Percentiles rank a stretch among this genome's conserved stretches.
Evolutionary conservation across 35 echinoderm and acorn worm genomes (phyloP).

Genomic region (Anneissia japonica): DNA sequence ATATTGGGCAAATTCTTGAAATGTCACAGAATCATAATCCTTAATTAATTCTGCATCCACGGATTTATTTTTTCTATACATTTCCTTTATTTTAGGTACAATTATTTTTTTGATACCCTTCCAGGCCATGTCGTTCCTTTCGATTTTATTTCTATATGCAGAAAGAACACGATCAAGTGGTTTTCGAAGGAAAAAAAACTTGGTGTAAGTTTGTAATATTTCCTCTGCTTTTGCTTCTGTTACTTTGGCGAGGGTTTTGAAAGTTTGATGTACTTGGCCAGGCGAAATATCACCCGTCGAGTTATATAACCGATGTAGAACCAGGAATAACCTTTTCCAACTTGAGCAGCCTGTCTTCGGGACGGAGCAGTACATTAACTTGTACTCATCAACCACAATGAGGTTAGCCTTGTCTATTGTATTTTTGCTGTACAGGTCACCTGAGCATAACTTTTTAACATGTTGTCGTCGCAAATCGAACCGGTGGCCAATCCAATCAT

Average conservation of each 20-base stretch:
- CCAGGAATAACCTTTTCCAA: constrained; percentile 39
- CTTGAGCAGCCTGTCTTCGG: constrained; percentile 38
- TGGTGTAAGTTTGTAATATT: not conserved
- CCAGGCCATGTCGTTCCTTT: not conserved
- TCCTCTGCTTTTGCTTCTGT: not conserved
- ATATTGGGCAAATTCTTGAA: constrained; percentile 17
- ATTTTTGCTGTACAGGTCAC: not conserved
- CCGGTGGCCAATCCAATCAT: not conserved
- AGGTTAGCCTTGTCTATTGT: not conserved
- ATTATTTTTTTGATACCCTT: not conserved
- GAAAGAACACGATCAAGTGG: not conserved
- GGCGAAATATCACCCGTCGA: not conserved
- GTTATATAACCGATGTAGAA: constrained; percentile 7
- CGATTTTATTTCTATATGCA: not conserved
- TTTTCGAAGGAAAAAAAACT: not conserved
- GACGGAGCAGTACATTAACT: constrained; percentile 39
- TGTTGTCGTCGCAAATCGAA: not conserved
- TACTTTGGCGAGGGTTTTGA: not conserved
- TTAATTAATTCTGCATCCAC: not conserved
- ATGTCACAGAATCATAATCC: not conserved
- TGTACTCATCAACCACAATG: constrained; percentile 12
- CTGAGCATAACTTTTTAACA: not conserved
- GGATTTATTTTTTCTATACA: not conserved
- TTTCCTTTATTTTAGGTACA: not conserved
- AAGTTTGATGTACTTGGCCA: not conserved